A percentile compares a stretch with the other conserved stretches of the same genome.
phyloP scores from a whole-genome alignment of 2,797 vertebrate genomes.

The Coendou prehensilis region DNA sequence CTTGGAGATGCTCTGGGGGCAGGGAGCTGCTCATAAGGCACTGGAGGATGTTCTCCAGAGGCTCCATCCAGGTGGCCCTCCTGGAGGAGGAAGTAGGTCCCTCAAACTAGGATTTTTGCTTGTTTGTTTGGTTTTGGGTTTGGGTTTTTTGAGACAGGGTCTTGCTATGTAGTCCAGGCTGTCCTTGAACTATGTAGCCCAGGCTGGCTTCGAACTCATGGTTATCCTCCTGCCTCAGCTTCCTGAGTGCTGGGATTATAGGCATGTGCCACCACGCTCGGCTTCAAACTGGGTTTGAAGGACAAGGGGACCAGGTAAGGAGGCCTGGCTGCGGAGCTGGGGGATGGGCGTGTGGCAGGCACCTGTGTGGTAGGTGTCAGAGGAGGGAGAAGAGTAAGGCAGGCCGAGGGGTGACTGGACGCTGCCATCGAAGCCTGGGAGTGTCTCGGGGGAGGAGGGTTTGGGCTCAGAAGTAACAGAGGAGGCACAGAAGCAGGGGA shows the following conservation, averaged over 20 bases:
- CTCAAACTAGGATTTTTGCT: neutral
- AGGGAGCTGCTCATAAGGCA: neutral
- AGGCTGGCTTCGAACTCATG: neutral
- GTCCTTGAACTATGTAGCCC: neutral
- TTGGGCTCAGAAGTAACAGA: neutral
- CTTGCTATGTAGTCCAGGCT: neutral
- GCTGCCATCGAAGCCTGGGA: fast-evolving
- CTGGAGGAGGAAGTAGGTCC: neutral
- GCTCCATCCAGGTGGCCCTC: neutral
- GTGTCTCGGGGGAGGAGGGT: neutral
- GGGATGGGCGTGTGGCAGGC: neutral
- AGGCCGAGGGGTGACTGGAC: fast-evolving
- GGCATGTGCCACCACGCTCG: neutral
- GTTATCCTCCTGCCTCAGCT: neutral
- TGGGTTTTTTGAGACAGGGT: neutral
- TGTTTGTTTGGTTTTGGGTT: neutral
- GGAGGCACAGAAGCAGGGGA: neutral
- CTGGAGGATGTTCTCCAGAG: neutral
- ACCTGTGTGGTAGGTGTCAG: neutral
- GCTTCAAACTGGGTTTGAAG: neutral
- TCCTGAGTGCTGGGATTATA: neutral
- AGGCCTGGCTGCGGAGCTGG: neutral
- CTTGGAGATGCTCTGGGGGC: neutral
- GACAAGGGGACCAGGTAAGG: neutral
- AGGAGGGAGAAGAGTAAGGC: neutral